Evolutionary conservation across 1,140 invertebrate genomes (phyloP), one percentile per base, ranked within the genome.

Genomic region (Drosophila sp.): DNA sequence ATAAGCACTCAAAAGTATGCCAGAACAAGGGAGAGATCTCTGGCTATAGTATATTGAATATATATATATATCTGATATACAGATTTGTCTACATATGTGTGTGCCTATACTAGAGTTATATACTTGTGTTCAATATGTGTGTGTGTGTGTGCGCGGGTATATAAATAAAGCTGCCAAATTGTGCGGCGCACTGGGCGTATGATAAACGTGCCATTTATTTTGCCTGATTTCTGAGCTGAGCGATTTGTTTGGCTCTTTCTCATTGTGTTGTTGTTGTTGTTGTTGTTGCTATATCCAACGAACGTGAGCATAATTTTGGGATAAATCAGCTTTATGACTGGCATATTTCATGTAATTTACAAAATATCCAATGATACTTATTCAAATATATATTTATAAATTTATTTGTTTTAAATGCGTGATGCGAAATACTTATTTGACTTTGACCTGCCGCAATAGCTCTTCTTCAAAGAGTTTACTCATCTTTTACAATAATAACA

Each of bases 161-260:
- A 86, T 86, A 87, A 86, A 86, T 83, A 87, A 71, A 35, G 70
- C 84, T 87, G 84, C 83, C 84, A 87, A 86, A 86, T 70, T 80
- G 83, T 82, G 65, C 50, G 57, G 73, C 72, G 69, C 79, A 89
- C 83, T 71, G 83, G 84, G 79, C 83, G 83, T 87, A 83, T 86
- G 83, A 86, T 87, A 86, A 86, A 86, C 83, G 83, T 86, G 83
- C 83, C 83, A 86, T 86, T 89, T 86, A 89, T 83, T 82, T 68
- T 68, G 72, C 63, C 72, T 71, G 65, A 79, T 72, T 78, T 78
- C 70, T 71, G 66, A 74, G 60, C 57, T 67, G 35, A 63, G 61
- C 75, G 66, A 61, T 72, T 82, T 75, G 66, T 70, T 67, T 1
- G 44, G 23, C 44, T 50, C 44, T 27, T 50, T 50, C 44, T 50